Conservation (phyloP, 2,888 invertebrate genomes). For the Blera fallax region DNA sequence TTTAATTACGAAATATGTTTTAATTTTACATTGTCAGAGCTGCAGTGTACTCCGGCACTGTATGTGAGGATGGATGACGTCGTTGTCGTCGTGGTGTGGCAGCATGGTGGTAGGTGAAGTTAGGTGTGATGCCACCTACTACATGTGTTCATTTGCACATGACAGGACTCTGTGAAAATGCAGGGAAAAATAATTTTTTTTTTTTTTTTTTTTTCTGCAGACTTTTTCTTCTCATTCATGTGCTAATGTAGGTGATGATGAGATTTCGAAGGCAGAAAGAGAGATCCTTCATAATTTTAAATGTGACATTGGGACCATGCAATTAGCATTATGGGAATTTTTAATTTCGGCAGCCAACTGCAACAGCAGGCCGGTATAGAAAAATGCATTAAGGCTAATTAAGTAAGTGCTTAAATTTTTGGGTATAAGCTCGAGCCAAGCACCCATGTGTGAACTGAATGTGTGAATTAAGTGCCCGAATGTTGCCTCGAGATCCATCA, state of each 20-base stretch:
- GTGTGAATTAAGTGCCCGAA: not conserved
- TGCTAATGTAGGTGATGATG: conserved; percentile 69
- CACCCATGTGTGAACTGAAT: not conserved
- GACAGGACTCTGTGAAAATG: conserved; percentile 55
- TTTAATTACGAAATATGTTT: conserved; percentile 76
- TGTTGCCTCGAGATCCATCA: not conserved
- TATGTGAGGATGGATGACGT: conserved; percentile 27
- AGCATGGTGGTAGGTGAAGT: not conserved
- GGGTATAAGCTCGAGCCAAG: not conserved
- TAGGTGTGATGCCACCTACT: conserved; percentile 65
- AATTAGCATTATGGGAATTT: conserved; percentile 81
- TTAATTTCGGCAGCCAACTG: conserved; percentile 67
- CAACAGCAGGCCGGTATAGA: conserved; percentile 11
- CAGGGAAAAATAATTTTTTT: conserved; percentile 54
- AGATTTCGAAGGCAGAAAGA: conserved; percentile 42
- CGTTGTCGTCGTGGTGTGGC: not conserved
- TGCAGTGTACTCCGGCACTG: conserved; percentile 67
- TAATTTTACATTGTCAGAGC: conserved; percentile 73
- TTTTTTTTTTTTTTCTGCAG: not conserved
- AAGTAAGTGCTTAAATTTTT: conserved; percentile 62
- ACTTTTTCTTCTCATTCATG: conserved; percentile 56
- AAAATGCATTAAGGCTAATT: conserved; percentile 54
- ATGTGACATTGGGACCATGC: conserved; percentile 81
- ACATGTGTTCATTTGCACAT: conserved; percentile 70
- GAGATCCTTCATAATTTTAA: conserved; percentile 65